Evolutionary conservation across 2,113 vertebrate species (phyloP).

Genomic region (Catharus fuscescens): DNA sequence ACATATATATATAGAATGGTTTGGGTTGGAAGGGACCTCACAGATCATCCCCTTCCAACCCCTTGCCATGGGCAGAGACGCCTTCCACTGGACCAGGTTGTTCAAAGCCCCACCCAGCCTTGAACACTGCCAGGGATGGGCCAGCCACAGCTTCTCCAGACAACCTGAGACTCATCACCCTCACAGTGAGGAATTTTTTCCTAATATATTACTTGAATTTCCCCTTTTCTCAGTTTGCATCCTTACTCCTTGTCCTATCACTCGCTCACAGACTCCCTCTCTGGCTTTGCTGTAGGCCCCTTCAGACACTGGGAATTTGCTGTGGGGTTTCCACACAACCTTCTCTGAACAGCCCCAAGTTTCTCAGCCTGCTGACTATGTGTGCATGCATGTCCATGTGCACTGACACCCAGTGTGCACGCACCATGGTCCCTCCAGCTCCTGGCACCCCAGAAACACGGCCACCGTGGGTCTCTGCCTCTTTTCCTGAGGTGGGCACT

Average conservation of each 20-base stretch:
- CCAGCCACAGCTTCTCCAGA: neutral
- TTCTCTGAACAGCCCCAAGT: neutral
- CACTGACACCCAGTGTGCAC: accelerated
- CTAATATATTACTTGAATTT: neutral
- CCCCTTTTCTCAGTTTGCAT: neutral
- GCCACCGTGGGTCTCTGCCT: neutral
- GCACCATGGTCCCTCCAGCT: accelerated
- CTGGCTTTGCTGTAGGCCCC: accelerated
- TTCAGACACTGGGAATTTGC: neutral
- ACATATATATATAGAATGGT: accelerated
- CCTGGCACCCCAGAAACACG: accelerated
- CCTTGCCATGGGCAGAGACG: neutral
- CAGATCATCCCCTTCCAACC: accelerated
- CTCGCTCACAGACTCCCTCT: neutral
- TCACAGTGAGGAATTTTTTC: neutral
- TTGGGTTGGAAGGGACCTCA: neutral
- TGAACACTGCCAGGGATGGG: neutral
- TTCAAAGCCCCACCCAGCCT: neutral
- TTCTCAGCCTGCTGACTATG: neutral
- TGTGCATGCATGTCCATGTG: accelerated
- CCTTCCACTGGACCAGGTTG: neutral
- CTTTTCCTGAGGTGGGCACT: neutral
- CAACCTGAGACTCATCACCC: neutral
- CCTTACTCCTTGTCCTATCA: neutral
- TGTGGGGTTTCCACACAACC: neutral